Evolutionary conservation across 2,113 vertebrate species (phyloP).

Genomic region (Calonectris borealis): DNA sequence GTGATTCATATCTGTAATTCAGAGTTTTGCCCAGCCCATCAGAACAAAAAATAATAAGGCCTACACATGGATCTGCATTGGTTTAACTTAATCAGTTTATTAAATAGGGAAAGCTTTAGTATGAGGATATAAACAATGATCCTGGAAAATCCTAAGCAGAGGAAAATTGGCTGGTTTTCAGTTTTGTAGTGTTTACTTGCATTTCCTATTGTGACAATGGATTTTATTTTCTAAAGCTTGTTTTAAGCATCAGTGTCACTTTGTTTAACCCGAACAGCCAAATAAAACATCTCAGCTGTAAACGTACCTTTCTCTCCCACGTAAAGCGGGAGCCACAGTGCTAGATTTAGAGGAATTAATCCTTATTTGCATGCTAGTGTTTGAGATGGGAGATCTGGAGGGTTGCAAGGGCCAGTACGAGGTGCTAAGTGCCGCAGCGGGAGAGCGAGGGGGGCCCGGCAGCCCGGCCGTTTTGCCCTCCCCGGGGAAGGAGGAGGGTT

Average conservation of each 20-base stretch:
- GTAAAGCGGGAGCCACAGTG: background rate
- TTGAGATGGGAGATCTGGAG: background rate
- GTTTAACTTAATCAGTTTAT: background rate
- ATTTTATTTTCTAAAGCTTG: background rate
- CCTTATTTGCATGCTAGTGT: too few relatives aligned
- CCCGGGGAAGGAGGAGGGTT: too few relatives aligned
- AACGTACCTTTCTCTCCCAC: background rate
- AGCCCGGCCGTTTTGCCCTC: background rate
- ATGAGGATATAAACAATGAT: background rate
- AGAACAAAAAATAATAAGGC: background rate
- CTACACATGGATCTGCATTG: background rate
- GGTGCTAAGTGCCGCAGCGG: background rate
- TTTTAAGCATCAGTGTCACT: background rate
- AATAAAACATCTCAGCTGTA: background rate
- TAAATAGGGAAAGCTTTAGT: background rate
- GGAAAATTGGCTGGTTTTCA: background rate
- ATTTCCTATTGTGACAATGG: background rate
- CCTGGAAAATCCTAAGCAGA: background rate
- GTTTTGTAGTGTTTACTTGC: background rate
- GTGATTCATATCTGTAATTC: background rate
- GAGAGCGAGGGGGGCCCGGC: too few relatives aligned
- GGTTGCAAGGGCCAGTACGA: fast-evolving
- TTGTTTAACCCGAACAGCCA: background rate
- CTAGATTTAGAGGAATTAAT: background rate
- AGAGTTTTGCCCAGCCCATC: background rate